phyloP scores from a whole-genome alignment of 2,888 invertebrate species.

The Galerucella nymphaeae region DNA sequence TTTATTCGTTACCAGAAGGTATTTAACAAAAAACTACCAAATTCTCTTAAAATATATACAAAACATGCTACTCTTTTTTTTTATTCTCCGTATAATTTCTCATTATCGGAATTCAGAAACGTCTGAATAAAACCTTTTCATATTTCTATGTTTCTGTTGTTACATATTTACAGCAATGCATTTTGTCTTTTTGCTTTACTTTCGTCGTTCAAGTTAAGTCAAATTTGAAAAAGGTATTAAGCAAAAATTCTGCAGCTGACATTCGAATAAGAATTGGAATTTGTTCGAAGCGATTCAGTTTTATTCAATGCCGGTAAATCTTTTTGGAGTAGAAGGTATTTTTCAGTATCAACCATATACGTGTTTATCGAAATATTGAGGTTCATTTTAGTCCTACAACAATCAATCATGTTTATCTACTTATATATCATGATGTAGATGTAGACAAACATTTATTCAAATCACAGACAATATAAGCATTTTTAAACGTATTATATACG shows the following conservation, averaged over 20 bases:
- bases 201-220: not conserved
- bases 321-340: not conserved
- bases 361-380: not conserved
- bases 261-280: not conserved
- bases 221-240: not conserved
- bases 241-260: not conserved
- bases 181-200: not conserved
- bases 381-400: not conserved
- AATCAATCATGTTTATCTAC: too few relatives aligned
- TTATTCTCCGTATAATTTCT: not conserved
- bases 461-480: not conserved
- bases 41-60: not conserved
- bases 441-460: not conserved
- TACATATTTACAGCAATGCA: not conserved
- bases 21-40: not conserved
- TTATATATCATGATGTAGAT: not conserved
- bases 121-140: not conserved
- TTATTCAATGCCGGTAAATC: not conserved
- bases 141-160: not conserved
- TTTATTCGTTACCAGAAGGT: too few relatives aligned
- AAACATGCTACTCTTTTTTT: not conserved
- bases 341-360: not conserved
- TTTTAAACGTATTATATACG: not conserved
- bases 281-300: not conserved
- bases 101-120: not conserved